Percentiles rank a stretch among this genome's conserved stretches.
Conservation (phyloP, 2,113 vertebrate species). For the Microcebus jonahi region DNA sequence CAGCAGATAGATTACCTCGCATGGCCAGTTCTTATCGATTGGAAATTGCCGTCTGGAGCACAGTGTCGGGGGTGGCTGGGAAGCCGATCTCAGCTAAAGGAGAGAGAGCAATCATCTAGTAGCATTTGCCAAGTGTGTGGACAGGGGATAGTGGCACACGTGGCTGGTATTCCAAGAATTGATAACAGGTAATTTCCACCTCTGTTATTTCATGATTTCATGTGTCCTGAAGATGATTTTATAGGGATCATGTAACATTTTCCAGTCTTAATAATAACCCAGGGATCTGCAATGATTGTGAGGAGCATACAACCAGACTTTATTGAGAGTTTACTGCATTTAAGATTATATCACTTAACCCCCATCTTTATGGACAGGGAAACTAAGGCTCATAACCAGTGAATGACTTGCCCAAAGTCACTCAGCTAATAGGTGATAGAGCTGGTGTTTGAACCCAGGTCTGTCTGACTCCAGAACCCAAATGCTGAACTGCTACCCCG, state of each 20-base stretch:
- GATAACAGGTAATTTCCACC: neutral
- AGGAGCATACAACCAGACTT: neutral
- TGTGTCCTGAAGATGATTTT: neutral
- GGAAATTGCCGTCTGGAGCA: neutral
- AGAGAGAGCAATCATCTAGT: neutral
- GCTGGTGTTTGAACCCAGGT: neutral
- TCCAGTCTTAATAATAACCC: neutral
- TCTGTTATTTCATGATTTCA: neutral
- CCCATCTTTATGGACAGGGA: neutral
- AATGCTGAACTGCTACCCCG: neutral
- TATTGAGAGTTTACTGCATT: neutral
- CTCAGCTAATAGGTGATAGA: neutral
- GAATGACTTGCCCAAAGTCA: neutral
- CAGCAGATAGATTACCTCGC: neutral
- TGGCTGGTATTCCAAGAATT: neutral
- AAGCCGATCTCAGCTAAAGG: neutral
- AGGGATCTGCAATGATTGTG: neutral
- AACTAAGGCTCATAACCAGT: neutral
- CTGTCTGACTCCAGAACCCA: neutral
- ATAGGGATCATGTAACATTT: neutral
- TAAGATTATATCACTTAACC: neutral
- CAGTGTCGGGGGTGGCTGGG: neutral
- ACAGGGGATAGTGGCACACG: neutral
- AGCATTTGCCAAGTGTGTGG: neutral
- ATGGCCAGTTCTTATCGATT: neutral